phyloP scores from a whole-genome alignment of 2,888 invertebrate genomes.

The Monoplex corrugatus region DNA sequence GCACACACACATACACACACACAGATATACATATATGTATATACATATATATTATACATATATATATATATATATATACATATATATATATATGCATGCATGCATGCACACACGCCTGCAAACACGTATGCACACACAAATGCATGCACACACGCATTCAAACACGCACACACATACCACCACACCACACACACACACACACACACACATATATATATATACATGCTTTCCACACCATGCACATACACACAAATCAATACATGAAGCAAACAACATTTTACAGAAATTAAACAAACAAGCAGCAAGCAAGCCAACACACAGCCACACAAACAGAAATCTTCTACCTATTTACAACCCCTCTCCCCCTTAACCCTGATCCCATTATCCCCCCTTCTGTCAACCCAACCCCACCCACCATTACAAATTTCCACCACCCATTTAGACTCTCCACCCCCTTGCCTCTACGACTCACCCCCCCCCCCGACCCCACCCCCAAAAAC shows the following conservation, averaged over 20 bases:
- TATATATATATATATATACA: not conserved
- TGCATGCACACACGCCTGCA: not conserved
- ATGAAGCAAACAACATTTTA: not conserved
- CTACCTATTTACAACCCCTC: too few species aligned
- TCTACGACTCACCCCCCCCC: too few species aligned
- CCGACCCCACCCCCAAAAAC: constrained; percentile 28
- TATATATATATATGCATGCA: not conserved
- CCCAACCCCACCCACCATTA: not conserved
- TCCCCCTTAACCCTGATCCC: not conserved
- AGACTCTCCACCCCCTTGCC: too few species aligned
- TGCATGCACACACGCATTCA: not conserved
- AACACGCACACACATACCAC: not conserved
- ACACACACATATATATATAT: constrained; percentile 14
- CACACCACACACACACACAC: not conserved
- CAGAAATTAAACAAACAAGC: not conserved
- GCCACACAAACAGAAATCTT: too few species aligned
- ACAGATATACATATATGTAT: not conserved
- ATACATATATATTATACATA: not conserved
- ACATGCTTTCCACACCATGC: not conserved
- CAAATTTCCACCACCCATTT: not conserved
- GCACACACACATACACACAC: not conserved
- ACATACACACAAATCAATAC: too few species aligned
- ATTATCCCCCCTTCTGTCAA: not conserved
- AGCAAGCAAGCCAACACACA: not conserved
- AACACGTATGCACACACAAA: not conserved